Base-by-base conservation (phyloP, 1,140 invertebrate genomes). In the Pentalonia nigronervosa region DNA sequence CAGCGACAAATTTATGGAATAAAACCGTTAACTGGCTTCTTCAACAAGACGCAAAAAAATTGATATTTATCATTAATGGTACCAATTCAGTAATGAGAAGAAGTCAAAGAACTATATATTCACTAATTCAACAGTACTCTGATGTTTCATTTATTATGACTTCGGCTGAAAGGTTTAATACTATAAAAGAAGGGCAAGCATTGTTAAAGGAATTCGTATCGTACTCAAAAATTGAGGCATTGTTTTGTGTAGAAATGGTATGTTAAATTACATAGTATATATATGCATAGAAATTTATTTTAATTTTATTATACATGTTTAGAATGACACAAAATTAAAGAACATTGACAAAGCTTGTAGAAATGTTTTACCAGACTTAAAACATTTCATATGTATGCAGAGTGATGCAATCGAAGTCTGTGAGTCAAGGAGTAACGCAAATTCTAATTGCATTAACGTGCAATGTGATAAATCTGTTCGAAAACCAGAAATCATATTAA, bases 211-310 rank as follows among this genome's bases (percentile, higher is more conserved):
- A 76, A 47, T 60, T 92, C 41, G 41, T 84, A 34, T 88, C 34
- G 6, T 92, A 67, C n/a, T 86, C 93, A 23, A 67, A 50, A 56
- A 87, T 94, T 8, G 90, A 56, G 1, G 83, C 86, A 20, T 53
- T 91, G 7, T 94, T 93, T 89, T 93, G 93, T n/a, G 23, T 94
- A n/a, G 81, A 83, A 87, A 84, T 87, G 93, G 93, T 94, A 94
- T 34, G 20, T 83, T n/a, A 30, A 86, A 7, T 25, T 88, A 88
- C 20, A 50, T 88, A 87, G 3, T 34, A n/a, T 30, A 86, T 41
- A 4, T 17, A 20, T 47, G 11, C 45, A n/a, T n/a, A 48, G 47
- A 67, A 47, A n/a, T 90, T 0, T 20, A n/a, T 60, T 45, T 67
- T 67, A 1, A 91, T 76, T 36, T 81, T 30, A n/a, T 88, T 88